Percentiles rank a stretch among this genome's conserved stretches.
Evolutionary conservation across 2,113 vertebrate species (phyloP).

Genomic region (Pygoscelis antarcticus): DNA sequence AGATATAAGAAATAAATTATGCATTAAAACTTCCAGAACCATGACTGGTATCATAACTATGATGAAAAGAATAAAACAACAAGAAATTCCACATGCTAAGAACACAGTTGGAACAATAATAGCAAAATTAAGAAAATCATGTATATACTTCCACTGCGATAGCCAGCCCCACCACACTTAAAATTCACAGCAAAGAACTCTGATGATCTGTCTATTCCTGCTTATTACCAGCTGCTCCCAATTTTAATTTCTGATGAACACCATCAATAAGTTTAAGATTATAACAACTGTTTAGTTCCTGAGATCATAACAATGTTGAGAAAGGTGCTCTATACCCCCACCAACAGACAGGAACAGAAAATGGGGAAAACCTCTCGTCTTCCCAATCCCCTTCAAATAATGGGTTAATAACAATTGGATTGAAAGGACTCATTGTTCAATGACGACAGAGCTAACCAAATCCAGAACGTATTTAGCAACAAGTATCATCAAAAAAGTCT

Average conservation of each 20-base stretch:
- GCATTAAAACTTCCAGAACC: neutral
- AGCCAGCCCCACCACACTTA: neutral
- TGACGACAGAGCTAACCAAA: neutral
- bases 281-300: neutral
- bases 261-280: neutral
- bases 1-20: neutral
- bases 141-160: neutral
- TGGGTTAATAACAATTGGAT: neutral
- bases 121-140: neutral
- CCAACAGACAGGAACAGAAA: neutral
- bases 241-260: neutral
- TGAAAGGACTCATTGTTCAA: neutral
- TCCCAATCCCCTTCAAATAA: neutral
- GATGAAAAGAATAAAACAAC: neutral
- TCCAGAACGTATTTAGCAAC: neutral
- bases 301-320: neutral
- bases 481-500: neutral
- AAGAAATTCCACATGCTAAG: neutral
- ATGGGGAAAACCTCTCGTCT: neutral
- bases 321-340: neutral
- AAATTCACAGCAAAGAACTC: neutral
- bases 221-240: neutral
- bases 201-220: neutral
- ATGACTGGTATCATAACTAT: neutral
- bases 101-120: neutral